phyloP scores from a whole-genome alignment of 2,113 vertebrate genomes.

The Cacatua alba region DNA sequence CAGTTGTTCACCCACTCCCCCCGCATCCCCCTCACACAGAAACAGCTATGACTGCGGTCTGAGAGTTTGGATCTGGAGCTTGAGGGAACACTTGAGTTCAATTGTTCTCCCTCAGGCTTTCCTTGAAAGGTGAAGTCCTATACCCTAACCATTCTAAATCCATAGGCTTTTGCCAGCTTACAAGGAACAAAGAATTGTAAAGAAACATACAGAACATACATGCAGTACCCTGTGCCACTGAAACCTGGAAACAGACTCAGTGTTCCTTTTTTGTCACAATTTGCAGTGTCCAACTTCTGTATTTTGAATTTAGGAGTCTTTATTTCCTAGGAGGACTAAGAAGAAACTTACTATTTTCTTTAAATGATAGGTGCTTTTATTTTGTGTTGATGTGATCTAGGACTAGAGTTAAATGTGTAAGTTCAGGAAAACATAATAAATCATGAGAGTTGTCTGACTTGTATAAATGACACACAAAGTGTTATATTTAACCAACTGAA shows the following conservation, averaged over 20 bases:
- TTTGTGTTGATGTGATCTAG: not conserved
- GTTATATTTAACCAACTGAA: accelerated
- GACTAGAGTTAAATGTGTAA: not conserved
- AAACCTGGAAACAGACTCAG: not conserved
- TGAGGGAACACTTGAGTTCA: not conserved
- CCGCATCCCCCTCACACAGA: not conserved
- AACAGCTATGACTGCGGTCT: not conserved
- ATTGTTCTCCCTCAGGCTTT: not conserved
- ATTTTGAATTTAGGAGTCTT: not conserved
- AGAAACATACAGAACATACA: not conserved
- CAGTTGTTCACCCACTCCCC: not conserved
- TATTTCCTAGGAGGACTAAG: not conserved
- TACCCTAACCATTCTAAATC: not conserved
- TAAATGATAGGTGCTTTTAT: not conserved
- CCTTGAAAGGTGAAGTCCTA: not conserved
- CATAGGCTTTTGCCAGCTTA: not conserved
- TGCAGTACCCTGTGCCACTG: not conserved
- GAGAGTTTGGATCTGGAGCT: not conserved
- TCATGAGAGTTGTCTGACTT: no score
- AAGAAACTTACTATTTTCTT: not conserved
- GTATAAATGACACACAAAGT: not conserved
- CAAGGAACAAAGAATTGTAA: not conserved
- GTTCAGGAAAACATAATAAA: not conserved
- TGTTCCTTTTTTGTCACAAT: not conserved
- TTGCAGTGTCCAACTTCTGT: not conserved